Conservation (phyloP, 2,888 invertebrate species). For the Nemurella pictetii region DNA sequence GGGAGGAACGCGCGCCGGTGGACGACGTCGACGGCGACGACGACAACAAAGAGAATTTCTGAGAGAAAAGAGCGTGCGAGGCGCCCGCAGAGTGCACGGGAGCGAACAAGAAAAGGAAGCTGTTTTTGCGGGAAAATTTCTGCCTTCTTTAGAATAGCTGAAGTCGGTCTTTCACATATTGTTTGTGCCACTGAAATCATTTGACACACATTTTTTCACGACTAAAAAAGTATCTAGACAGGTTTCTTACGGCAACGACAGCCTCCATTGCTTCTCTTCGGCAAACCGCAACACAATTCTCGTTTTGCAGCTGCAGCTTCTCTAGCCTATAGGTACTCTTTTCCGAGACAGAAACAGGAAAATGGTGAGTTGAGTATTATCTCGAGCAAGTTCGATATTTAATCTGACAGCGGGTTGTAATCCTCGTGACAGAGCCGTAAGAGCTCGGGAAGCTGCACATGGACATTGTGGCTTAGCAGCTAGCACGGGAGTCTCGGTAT, state of each 20-base stretch:
- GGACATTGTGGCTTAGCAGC: constrained; percentile 36
- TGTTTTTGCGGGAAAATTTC: neutral
- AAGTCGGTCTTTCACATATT: no score
- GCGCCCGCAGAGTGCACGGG: neutral
- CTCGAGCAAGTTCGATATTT: neutral
- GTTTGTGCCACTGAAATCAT: no score
- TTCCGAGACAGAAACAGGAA: neutral
- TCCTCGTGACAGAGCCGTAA: constrained; percentile 5
- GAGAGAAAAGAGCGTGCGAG: constrained; percentile 13
- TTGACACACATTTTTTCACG: no score
- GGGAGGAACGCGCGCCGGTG: neutral
- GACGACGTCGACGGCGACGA: neutral
- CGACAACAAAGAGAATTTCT: constrained; percentile 30
- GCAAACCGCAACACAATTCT: neutral
- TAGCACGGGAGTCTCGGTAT: neutral
- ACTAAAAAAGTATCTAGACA: no score
- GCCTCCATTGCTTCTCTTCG: neutral
- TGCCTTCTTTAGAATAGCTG: neutral
- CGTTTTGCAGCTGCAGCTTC: neutral
- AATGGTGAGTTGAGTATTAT: neutral
- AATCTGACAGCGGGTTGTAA: constrained; percentile 21
- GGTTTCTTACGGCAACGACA: neutral
- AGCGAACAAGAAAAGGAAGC: neutral
- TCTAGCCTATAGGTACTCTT: neutral
- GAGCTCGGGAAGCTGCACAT: constrained; percentile 30